Percentiles rank a stretch among this genome's conserved stretches.
phyloP scores from a whole-genome alignment of 2,113 vertebrate genomes.

The Microtus ochrogaster region DNA sequence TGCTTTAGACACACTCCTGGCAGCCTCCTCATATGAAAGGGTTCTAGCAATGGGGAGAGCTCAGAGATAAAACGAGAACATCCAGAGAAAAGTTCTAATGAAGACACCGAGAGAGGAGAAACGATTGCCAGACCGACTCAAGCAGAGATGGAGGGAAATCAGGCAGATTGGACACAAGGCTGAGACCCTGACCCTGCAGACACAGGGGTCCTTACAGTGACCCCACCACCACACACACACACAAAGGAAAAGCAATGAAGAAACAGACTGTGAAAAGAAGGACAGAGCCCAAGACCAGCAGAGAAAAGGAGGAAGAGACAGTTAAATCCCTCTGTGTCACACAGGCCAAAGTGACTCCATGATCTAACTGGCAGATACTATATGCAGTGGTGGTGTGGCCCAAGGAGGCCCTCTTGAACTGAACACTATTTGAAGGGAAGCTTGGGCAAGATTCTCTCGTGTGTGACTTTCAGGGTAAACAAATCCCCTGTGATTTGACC shows the following conservation, averaged over 20 bases:
- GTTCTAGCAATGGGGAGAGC: conserved; percentile 8
- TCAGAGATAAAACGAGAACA: background rate
- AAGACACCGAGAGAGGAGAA: background rate
- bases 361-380: background rate
- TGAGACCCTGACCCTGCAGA: background rate
- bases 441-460: background rate
- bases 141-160: background rate
- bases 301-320: background rate
- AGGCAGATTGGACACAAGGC: background rate
- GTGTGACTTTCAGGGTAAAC: background rate
- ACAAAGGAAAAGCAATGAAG: too few relatives aligned
- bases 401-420: background rate
- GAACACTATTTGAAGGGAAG: background rate
- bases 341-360: conserved; percentile 27
- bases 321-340: background rate
- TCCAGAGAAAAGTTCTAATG: background rate
- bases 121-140: background rate
- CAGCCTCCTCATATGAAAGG: background rate
- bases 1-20: background rate
- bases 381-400: accelerated
- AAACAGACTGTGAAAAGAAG: background rate
- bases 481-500: background rate
- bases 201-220: background rate
- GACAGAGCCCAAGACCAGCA: background rate
- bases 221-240: too few relatives aligned